Evolutionary conservation across 2,888 invertebrate species (phyloP), one percentile per base, ranked within the genome.

Genomic region (Tryphoninae sp.): DNA sequence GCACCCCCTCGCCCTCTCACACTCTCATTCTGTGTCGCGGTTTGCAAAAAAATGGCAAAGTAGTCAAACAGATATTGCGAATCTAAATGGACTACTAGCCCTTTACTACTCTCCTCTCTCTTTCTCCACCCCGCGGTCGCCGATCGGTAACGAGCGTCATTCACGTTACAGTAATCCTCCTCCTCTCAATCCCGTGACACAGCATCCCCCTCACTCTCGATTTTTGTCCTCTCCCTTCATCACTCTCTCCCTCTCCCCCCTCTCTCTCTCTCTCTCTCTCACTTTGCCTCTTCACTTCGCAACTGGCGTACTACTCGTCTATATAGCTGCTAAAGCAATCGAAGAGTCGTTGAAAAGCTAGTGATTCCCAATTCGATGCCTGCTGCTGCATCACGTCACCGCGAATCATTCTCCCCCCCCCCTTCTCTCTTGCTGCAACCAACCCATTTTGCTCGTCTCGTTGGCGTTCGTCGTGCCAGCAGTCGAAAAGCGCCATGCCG

Each of bases 301-400:
- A 75, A 69, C 74, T 69, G 74, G 74, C 73, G 51, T 74, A 45
- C 49, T 62, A 59, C 59, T 7, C 45, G 42, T 40, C 64, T 55
- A 53, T 76, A 72, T 62, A 71, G 67, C 81, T 67, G 71, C 61
- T 68, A 74, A 68, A 75, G 78, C 75, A 78, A 82, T 82, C 78
- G 75, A 78, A 82, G 72, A 81, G 75, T 72, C 75, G 81, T 78
- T 78, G 81, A 82, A 82, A 82, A 82, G 78, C 72, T 71, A 72
- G 81, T 81, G 81, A 81, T 81, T 78, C 71, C 55, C 78, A 69
- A 77, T 77, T 67, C 72, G 61, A 65, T 75, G 69, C 59, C 68
- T 61, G 45, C 53, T 53, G 74, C 61, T 16, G 42, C 45, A 51
- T 49, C 68, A 62, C 59, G 61, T 77, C 75, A 76, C 75, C 59